Conservation (phyloP, 2,797 vertebrate species). For the Rhinella marina region DNA sequence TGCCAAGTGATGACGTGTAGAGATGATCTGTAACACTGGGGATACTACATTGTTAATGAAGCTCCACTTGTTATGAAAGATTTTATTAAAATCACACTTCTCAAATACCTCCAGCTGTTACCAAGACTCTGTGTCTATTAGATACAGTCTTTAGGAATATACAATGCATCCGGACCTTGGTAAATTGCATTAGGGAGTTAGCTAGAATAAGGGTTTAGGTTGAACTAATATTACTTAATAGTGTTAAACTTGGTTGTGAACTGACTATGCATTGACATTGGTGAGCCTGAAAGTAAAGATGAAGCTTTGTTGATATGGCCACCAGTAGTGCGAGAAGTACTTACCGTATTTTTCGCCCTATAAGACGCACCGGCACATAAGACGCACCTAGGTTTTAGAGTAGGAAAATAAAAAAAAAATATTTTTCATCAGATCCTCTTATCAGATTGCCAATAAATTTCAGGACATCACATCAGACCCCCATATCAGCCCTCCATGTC, state of each 20-base stretch:
- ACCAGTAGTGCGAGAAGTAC: too few species aligned
- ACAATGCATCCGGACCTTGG: not conserved
- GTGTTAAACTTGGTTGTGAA: not conserved
- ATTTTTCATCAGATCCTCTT: too few species aligned
- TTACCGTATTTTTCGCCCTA: too few species aligned
- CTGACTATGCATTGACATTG: not conserved
- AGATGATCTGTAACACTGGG: conserved; percentile 23
- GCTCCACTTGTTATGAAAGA: conserved; percentile 37
- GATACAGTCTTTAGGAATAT: not conserved
- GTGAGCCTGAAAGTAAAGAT: not conserved
- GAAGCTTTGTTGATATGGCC: too few species aligned
- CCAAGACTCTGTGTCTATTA: conserved; percentile 8
- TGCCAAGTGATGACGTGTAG: not conserved
- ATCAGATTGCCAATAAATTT: too few species aligned
- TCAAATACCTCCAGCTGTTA: conserved; percentile 50
- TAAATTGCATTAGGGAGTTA: not conserved
- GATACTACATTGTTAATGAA: conserved; percentile 54
- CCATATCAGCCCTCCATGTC: too few species aligned
- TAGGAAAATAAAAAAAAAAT: too few species aligned
- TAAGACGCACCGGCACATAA: too few species aligned
- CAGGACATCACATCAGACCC: too few species aligned
- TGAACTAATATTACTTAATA: not conserved
- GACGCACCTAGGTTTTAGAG: too few species aligned
- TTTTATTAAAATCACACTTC: conserved; percentile 57
- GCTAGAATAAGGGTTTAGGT: not conserved